A percentile compares a stretch with the other conserved stretches of the same genome.
Conservation (phyloP, 1,140 invertebrate species). For the Hirudo medicinalis region DNA sequence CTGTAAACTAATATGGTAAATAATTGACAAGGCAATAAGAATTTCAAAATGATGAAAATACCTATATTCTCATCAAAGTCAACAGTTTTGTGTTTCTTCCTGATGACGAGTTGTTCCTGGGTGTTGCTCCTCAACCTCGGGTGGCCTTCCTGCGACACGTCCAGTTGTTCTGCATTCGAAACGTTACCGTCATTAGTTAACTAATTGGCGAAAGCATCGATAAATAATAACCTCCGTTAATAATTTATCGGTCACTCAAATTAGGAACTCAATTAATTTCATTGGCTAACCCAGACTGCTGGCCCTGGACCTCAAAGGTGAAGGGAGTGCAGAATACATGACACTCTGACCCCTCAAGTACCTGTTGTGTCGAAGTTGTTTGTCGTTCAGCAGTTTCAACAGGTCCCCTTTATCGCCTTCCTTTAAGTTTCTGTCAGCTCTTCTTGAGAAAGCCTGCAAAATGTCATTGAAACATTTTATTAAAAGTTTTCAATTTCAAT, state of each 20-base stretch:
- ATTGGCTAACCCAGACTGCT: neutral
- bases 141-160: neutral
- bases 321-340: neutral
- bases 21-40: neutral
- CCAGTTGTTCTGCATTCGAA: neutral
- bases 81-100: slow-evolving; percentile 9
- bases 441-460: slow-evolving; percentile 9
- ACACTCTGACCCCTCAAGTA: slow-evolving; percentile 4
- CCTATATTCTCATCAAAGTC: slow-evolving; percentile 5
- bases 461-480: no score
- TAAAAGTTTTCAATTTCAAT: no score
- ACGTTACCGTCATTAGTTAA: neutral
- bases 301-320: neutral
- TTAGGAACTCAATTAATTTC: neutral
- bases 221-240: no score
- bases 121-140: slow-evolving; percentile 5
- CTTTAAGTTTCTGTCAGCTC: slow-evolving; percentile 12
- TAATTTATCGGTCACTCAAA: neutral
- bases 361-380: slow-evolving; percentile 12
- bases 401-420: slow-evolving; percentile 3
- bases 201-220: no score
- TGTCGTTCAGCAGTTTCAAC: slow-evolving; percentile 16
- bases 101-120: neutral
- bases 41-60: no score
- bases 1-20: no score